These are phyloP conservation scores for Laterallus jamaicensis DNA, from an alignment of 2,113 vertebrate genomes.

Conservation along the genomic window DNA sequence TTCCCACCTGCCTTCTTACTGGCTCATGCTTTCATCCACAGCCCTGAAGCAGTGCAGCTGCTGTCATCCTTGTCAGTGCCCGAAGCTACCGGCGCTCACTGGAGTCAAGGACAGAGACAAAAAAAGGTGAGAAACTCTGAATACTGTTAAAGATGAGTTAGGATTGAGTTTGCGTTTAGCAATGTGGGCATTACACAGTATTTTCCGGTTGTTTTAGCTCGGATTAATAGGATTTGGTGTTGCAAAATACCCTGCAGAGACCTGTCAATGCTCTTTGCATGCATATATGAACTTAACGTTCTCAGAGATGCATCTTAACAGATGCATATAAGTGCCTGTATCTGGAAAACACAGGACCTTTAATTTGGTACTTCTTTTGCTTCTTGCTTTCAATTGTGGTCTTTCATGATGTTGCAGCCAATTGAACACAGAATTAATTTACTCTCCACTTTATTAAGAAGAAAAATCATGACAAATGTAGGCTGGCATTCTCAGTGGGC, in stretches of 20 bases:
- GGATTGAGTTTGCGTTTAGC: not conserved
- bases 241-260: not conserved
- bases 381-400: not conserved
- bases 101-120: not conserved
- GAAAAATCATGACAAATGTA: not conserved
- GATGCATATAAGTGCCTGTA: not conserved
- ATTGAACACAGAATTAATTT: not conserved
- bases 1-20: not conserved
- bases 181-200: not conserved
- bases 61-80: not conserved
- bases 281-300: not conserved
- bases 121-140: not conserved
- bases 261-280: not conserved
- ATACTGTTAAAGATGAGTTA: not conserved
- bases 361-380: not conserved
- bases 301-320: not conserved
- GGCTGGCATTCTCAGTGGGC: not conserved
- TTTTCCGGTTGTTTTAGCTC: not conserved
- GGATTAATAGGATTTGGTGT: not conserved
- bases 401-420: not conserved
- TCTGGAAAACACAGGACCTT: not conserved
- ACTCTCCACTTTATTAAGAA: not conserved
- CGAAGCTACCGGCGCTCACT: not conserved
- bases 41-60: rapidly evolving
- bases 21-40: not conserved